phyloP scores from a whole-genome alignment of 2,113 vertebrate genomes.

The Lepidiolamprologus cunningtoni region DNA sequence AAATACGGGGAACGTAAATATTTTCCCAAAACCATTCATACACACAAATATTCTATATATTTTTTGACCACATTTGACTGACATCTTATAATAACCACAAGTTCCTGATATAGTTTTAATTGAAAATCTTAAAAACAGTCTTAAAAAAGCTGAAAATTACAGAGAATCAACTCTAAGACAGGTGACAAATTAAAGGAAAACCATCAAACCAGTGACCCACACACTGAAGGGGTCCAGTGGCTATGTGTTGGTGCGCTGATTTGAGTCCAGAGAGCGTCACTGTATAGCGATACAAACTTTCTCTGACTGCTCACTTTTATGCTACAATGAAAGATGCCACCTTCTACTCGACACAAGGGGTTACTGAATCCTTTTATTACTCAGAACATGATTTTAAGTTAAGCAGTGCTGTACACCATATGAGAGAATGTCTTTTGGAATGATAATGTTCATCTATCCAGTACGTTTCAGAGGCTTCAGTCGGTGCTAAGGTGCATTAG shows the following conservation, averaged over 20 bases:
- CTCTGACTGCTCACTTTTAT: background rate
- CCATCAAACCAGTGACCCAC: background rate
- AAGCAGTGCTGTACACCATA: background rate
- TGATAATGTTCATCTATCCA: background rate
- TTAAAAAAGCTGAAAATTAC: background rate
- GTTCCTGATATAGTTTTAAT: background rate
- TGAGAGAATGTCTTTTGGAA: background rate
- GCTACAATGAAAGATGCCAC: background rate
- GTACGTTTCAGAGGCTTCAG: background rate
- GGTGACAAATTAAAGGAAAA: background rate
- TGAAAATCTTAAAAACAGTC: background rate
- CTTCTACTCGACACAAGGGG: background rate
- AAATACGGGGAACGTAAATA: background rate
- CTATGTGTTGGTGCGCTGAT: accelerated
- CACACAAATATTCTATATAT: background rate
- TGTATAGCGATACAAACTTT: background rate
- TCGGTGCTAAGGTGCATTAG: background rate
- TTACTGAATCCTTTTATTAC: background rate
- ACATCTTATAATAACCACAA: background rate
- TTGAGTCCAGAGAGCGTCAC: background rate
- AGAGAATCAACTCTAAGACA: background rate
- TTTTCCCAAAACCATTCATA: background rate
- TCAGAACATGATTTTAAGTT: background rate
- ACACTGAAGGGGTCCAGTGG: background rate
- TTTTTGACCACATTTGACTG: background rate